Base-by-base conservation (phyloP, 2,888 invertebrate genomes). In the Arrhopalites spinosus region DNA sequence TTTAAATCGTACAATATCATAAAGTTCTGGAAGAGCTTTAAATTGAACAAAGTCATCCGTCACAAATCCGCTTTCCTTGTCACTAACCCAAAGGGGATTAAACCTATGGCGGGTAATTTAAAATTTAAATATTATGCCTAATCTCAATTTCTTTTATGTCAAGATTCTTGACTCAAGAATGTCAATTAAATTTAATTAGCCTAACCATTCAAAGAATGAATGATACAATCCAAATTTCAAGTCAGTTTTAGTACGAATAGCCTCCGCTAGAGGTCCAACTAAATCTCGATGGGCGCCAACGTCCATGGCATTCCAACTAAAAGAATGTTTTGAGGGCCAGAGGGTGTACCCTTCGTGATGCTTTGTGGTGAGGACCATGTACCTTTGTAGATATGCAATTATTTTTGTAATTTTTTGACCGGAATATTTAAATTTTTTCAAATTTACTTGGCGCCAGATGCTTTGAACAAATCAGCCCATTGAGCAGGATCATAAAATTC, bases 151-250 rank as follows among this genome's bases (percentile, higher is more conserved):
- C 11, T 36, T 36, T 36, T 7, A 36, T 7, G 11, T 36, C 36
- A 3, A 36, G 36, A 7, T 36, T 36, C 36, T 7, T 11, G 3
- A 36, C 5, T 36, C 36, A 36, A 7, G 36, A 11, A 36, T 11
- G 11, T 36, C 36, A 36, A 36, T 7, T 3, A 36, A 36, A 36
- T 36, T 7, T 36, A 11, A 36, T 36, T n/a, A n/a, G n/a, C n/a
- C n/a, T n/a, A n/a, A 95, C 95, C 95, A 95, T 85, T 95, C 95
- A 83, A 89, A 94, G 7, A 95, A 85, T 0, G 94, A 95, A 84
- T 95, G 93, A 84, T 95, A 95, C 2, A 94, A 86, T 0, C 95
- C 95, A 84, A 94, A 95, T 81, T 88, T 90, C 17, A 96, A 83
- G 20, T 88, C 84, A 15, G 89, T 88, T 25, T 88, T n/a, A n/a